A percentile compares a stretch with the other conserved stretches of the same genome.
Conservation (phyloP, 1,140 invertebrate genomes). For the Periplaneta americana region DNA sequence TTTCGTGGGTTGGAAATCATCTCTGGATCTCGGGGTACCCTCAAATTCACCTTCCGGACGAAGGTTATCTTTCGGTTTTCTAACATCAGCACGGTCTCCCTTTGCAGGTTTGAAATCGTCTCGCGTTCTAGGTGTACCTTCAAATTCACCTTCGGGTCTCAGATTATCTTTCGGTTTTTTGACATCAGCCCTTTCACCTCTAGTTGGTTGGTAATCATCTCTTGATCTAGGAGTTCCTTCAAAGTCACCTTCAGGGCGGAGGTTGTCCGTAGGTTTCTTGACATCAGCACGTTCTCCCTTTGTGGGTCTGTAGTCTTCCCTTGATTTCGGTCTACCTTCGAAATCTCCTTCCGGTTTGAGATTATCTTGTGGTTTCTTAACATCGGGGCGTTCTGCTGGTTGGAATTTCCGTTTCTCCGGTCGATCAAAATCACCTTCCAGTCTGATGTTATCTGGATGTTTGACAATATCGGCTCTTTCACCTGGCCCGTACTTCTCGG, state of each 20-base stretch:
- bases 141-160: conserved; percentile 27
- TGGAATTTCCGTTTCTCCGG: conserved; percentile 25
- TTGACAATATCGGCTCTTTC: conserved; percentile 25
- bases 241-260: conserved; percentile 45
- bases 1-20: conserved; percentile 33
- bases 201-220: conserved; percentile 35
- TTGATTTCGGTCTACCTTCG: conserved; percentile 29
- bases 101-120: conserved; percentile 50
- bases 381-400: conserved; percentile 49
- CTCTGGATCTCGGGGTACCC: conserved; percentile 27
- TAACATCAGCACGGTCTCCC: conserved; percentile 53
- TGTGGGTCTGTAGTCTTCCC: conserved; percentile 12
- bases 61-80: conserved; percentile 54
- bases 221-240: conserved; percentile 24
- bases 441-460: conserved; percentile 45
- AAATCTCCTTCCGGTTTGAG: conserved; percentile 58
- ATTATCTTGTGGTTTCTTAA: conserved; percentile 50
- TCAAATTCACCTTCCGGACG: conserved; percentile 48
- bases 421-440: conserved; percentile 56
- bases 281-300: conserved; percentile 33
- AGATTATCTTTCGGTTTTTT: conserved; percentile 36
- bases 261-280: conserved; percentile 40
- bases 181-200: conserved; percentile 43
- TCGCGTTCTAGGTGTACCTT: conserved; percentile 30
- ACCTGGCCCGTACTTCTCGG: conserved; percentile 36